phyloP scores from a whole-genome alignment of 2,888 invertebrate genomes.

The Phania funesta region DNA sequence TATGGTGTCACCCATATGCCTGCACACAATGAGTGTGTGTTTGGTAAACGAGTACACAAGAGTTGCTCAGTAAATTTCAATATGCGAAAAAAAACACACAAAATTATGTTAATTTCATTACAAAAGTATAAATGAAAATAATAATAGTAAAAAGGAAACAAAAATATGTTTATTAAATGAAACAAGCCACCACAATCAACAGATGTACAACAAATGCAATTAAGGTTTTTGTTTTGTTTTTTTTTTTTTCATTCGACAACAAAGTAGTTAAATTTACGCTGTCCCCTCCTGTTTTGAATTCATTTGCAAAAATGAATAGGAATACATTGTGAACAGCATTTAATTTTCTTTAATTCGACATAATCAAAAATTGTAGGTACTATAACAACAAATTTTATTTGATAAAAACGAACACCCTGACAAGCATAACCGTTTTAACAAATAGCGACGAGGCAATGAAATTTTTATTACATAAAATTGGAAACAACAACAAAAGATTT shows the following conservation, averaged over 20 bases:
- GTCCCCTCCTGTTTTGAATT: conserved; percentile 1
- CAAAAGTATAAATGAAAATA: conserved; percentile 14
- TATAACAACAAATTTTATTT: conserved; percentile 12
- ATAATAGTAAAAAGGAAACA: conserved; percentile 1
- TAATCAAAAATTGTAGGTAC: conserved; percentile 19
- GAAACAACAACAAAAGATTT: no score
- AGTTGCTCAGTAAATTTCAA: neutral
- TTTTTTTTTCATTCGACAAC: conserved; percentile 8
- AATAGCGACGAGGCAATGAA: no score
- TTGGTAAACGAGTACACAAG: neutral
- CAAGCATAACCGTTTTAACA: no score
- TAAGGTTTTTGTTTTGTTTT: neutral
- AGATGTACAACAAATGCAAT: conserved; percentile 35
- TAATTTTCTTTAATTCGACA: conserved; percentile 61
- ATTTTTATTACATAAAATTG: no score
- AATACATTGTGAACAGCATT: conserved; percentile 11
- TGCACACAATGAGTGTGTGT: neutral
- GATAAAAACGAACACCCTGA: no score
- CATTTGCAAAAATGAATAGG: neutral
- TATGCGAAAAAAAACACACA: neutral
- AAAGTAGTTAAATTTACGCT: no score
- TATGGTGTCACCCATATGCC: no score
- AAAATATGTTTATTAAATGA: neutral
- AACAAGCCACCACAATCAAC: conserved; percentile 21
- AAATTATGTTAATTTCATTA: conserved; percentile 52